phyloP scores from a whole-genome alignment of 2,888 invertebrate species.

The Troides aeacus region DNA sequence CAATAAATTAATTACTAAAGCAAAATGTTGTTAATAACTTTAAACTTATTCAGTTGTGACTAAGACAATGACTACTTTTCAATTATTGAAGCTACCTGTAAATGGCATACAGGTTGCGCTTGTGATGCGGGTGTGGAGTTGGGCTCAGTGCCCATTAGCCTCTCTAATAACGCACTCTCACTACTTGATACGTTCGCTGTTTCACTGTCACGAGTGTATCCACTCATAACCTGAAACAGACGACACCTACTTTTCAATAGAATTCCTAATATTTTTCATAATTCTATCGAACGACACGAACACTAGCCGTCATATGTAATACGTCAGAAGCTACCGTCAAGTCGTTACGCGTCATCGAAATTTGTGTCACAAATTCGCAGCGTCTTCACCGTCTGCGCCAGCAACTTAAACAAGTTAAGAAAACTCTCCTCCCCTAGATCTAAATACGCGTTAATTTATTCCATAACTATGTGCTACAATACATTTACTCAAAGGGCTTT shows the following conservation, averaged over 20 bases:
- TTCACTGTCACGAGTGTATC: conserved; percentile 63
- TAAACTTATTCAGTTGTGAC: not conserved
- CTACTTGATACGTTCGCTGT: conserved; percentile 71
- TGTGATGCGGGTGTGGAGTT: conserved; percentile 44
- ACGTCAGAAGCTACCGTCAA: no score
- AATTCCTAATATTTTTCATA: not conserved
- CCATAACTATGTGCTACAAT: no score
- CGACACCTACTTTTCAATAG: conserved; percentile 9
- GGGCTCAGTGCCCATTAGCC: conserved; percentile 63
- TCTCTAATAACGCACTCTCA: conserved; percentile 67
- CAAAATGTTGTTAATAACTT: no score
- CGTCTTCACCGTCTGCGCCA: no score
- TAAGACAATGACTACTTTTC: conserved; percentile 5
- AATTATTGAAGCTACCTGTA: conserved; percentile 53
- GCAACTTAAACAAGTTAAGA: not conserved
- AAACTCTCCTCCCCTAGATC: no score
- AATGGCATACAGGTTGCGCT: conserved; percentile 60
- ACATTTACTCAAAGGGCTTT: no score
- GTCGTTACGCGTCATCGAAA: no score
- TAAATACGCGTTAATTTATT: no score
- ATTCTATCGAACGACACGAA: not conserved
- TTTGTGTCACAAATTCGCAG: no score
- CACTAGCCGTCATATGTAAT: no score
- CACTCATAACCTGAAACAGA: conserved; percentile 58
- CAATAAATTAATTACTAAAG: not conserved